phyloP scores from a whole-genome alignment of 2,113 vertebrate species.

The Sialia sialis region DNA sequence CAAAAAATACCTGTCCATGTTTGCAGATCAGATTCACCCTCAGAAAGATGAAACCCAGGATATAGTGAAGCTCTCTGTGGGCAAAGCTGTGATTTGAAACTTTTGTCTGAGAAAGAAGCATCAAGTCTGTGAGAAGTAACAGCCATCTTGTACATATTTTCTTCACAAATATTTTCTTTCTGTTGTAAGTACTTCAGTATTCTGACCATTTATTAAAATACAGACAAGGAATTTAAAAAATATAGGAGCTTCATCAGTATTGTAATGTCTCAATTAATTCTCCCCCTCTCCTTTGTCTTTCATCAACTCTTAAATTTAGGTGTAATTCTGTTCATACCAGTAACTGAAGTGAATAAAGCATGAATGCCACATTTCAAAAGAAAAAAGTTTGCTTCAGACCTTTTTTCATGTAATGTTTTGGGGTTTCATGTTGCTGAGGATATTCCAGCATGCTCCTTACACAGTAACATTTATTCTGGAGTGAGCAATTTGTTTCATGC shows the following conservation, averaged over 20 bases:
- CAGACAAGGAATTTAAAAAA: neutral
- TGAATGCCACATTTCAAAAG: neutral
- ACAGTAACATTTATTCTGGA: neutral
- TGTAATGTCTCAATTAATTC: neutral
- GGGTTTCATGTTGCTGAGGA: neutral
- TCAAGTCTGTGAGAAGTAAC: neutral
- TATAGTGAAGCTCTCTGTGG: neutral
- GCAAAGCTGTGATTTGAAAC: neutral
- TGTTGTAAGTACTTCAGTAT: neutral
- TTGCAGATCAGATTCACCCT: neutral
- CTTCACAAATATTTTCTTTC: neutral
- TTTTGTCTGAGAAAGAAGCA: neutral
- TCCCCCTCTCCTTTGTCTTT: neutral
- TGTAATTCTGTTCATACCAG: neutral
- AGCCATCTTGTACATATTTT: neutral
- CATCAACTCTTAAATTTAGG: neutral
- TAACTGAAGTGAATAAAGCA: neutral
- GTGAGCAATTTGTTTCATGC: neutral
- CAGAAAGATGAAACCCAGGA: neutral
- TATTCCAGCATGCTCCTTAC: neutral
- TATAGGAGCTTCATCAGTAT: neutral
- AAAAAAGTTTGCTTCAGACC: neutral
- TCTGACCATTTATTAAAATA: neutral
- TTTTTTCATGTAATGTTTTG: neutral
- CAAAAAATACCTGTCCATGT: accelerated